Evolutionary conservation across 2,797 vertebrate genomes (phyloP), one percentile per base, ranked within the genome.

Genomic region (Anguilla marmorata): DNA sequence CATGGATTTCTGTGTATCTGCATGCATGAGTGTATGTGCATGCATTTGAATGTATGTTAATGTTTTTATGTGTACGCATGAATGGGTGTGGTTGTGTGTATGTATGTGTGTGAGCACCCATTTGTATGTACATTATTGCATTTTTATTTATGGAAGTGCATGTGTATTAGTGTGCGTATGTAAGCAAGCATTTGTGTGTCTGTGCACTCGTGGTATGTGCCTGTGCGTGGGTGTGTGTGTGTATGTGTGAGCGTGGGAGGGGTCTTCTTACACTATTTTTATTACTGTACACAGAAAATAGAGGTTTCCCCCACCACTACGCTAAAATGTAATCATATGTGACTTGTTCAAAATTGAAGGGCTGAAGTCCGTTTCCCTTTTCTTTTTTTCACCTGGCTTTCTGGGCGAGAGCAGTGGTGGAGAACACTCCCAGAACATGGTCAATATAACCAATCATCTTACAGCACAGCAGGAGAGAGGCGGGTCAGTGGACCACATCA

Each of bases 321-420:
- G 45, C 21, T 66, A 72, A 86, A 69, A 86, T 86, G 60, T 86
- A 86, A 87, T 86, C 41, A 86, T 69, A 30, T 21, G 11, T 27
- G 37, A 58, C 37, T 30, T 63, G 27, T 11, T 58, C 14, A 41
- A 8, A 80, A 12, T 63, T 33, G 11, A 85, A 58, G 63, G 85
- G 14, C 50, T 66, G 19, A n/a, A 37, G 4, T 19, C 50, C 27
- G 1, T 30, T 72, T 72, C 11, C 9, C 27, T n/a, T 27, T 66
- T 9, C 7, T 41, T 69, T 41, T 24, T 8, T 86, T 24, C 60
- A 48, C 30, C 45, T 48, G 33, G 58, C 58, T 41, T 41, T 63
- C 58, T 21, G 9, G 9, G 6, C 58, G 14, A 14, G 83, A 85
- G 83, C 30, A 60, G 48, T 11, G 24, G 72, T 37, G 33, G 30